phyloP scores from a whole-genome alignment of 2,113 vertebrate genomes.

The Conger conger region DNA sequence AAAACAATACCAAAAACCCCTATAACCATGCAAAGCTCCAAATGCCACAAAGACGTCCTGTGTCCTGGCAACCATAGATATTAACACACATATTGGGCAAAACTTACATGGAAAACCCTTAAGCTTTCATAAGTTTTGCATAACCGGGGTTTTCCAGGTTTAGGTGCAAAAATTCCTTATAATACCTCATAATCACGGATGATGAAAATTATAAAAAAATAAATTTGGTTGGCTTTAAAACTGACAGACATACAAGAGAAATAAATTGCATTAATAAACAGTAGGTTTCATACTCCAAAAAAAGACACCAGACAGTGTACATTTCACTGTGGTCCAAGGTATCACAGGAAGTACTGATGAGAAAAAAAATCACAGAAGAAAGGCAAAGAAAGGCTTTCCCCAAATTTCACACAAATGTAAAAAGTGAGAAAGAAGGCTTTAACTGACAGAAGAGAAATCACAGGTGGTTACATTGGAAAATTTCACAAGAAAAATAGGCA shows the following conservation, averaged over 20 bases:
- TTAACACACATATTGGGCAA: constrained; percentile 3
- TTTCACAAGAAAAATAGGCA: not conserved
- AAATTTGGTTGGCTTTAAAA: constrained; percentile 17
- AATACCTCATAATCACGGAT: not conserved
- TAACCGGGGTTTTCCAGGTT: constrained; percentile 2
- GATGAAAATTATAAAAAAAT: constrained; percentile 25
- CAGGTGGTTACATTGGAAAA: constrained; percentile 17
- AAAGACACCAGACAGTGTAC: not conserved
- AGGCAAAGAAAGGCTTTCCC: not conserved
- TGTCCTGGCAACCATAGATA: constrained; percentile 26
- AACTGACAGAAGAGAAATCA: not conserved
- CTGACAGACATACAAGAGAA: not conserved
- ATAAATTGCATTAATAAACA: constrained; percentile 2
- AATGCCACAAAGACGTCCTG: constrained; percentile 37
- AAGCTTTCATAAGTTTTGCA: constrained; percentile 6
- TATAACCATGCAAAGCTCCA: constrained; percentile 6
- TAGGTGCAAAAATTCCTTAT: constrained; percentile 1
- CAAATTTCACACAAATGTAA: not conserved
- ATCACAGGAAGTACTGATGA: constrained; percentile 9
- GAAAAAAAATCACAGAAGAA: not conserved
- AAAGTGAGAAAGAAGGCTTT: not conserved
- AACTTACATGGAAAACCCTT: not conserved
- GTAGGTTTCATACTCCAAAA: constrained; percentile 6
- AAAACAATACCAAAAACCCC: constrained; percentile 30
- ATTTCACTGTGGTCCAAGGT: constrained; percentile 2